A percentile compares a stretch with the other conserved stretches of the same genome.
phyloP scores from a whole-genome alignment of 2,113 vertebrate genomes.

The Equus quagga region DNA sequence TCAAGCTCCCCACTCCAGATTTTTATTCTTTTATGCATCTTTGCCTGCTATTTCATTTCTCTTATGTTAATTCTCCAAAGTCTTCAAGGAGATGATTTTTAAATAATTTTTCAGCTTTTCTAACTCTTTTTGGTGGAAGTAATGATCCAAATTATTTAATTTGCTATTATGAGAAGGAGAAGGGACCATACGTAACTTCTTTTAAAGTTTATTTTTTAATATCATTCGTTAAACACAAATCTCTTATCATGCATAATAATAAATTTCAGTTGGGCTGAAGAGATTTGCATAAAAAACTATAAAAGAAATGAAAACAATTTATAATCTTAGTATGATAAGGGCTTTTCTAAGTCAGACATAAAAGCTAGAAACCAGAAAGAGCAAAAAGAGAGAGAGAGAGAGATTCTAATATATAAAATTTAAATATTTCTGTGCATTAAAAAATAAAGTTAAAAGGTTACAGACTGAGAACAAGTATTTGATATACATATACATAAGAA shows the following conservation, averaged over 20 bases:
- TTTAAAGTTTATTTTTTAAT: neutral
- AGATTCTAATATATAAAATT: neutral
- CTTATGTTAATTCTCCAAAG: constrained; percentile 6
- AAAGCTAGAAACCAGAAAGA: constrained; percentile 8
- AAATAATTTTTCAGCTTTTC: neutral
- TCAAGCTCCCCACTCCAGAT: neutral
- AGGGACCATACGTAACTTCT: neutral
- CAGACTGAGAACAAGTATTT: neutral
- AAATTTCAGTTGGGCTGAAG: neutral
- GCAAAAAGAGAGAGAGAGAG: neutral
- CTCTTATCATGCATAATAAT: neutral
- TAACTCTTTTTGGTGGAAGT: neutral
- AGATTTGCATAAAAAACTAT: neutral
- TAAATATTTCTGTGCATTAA: neutral
- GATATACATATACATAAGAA: neutral
- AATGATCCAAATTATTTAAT: neutral
- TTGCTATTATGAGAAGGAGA: neutral
- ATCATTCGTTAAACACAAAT: constrained; percentile 23
- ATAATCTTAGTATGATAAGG: neutral
- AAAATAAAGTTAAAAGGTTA: constrained; percentile 17
- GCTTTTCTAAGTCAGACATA: neutral
- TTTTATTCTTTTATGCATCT: neutral
- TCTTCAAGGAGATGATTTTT: neutral
- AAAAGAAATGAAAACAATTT: neutral
- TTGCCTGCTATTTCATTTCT: neutral